These are phyloP conservation scores for Syngnathoides biaculeatus DNA, from an alignment of 2,113 vertebrate genomes.

Conservation along the genomic window DNA sequence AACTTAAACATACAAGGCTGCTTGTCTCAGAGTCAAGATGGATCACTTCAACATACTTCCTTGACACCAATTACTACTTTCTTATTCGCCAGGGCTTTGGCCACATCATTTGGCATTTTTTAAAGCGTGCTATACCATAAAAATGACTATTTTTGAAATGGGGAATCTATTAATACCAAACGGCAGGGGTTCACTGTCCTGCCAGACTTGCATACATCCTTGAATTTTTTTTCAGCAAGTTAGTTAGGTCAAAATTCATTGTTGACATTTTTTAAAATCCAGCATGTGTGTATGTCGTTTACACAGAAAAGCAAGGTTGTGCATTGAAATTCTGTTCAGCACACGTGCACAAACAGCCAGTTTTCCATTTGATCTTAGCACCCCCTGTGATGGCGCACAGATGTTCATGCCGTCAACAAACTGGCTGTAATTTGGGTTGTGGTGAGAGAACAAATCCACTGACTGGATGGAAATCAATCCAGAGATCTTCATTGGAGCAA, in stretches of 20 bases:
- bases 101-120: too few species aligned
- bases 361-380: constrained; percentile 41
- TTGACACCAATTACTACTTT: too few species aligned
- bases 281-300: neutral
- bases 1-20: too few species aligned
- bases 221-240: too few species aligned
- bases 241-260: neutral
- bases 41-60: too few species aligned
- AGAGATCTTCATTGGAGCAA: neutral
- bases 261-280: neutral
- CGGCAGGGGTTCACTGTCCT: too few species aligned
- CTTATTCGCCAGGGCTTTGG: too few species aligned
- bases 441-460: neutral
- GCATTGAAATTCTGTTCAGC: neutral
- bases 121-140: too few species aligned
- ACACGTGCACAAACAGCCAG: neutral
- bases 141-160: too few species aligned
- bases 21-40: too few species aligned
- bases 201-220: too few species aligned
- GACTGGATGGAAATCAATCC: neutral
- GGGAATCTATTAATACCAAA: too few species aligned
- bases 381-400: constrained; percentile 45
- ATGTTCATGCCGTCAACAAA: constrained; percentile 52
- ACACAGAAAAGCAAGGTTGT: neutral
- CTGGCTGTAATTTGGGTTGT: constrained; percentile 13